phyloP scores from a whole-genome alignment of 1,140 invertebrate genomes.

The Atta texana region DNA sequence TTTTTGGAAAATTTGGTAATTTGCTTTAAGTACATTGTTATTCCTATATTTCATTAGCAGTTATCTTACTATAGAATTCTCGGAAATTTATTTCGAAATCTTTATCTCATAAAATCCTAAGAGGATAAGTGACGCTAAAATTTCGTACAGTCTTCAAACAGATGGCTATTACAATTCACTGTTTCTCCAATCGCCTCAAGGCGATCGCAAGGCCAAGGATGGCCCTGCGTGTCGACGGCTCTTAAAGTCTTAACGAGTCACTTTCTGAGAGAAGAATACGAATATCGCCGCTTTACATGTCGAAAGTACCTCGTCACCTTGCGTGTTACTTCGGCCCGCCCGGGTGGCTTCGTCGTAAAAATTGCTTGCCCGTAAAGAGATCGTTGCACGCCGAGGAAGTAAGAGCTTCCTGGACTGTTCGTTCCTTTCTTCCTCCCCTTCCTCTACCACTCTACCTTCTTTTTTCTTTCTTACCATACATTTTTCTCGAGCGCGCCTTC shows the following conservation, averaged over 20 bases:
- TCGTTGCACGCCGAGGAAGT: slow-evolving; percentile 81
- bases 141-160: background rate
- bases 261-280: slow-evolving; percentile 61
- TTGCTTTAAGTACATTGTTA: background rate
- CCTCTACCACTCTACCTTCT: background rate
- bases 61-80: background rate
- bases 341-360: slow-evolving; percentile 84
- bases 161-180: background rate
- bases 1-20: background rate
- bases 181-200: background rate
- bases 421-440: slow-evolving; percentile 40
- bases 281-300: slow-evolving; percentile 48
- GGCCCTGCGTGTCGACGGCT: slow-evolving; percentile 37
- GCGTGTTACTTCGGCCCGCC: slow-evolving; percentile 84
- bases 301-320: slow-evolving; percentile 78
- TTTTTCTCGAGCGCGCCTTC: slow-evolving; percentile 36
- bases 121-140: background rate
- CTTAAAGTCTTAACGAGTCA: slow-evolving; percentile 61
- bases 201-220: slow-evolving; percentile 14
- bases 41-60: background rate
- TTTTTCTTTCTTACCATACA: background rate
- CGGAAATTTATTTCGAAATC: background rate
- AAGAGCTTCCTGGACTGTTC: slow-evolving; percentile 83
- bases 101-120: background rate
- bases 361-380: slow-evolving; percentile 86